Percentiles rank a stretch among this genome's conserved stretches.
These are phyloP conservation scores for Ceratina calcarata DNA, from an alignment of 1,140 invertebrate species.

Conservation along the genomic window DNA sequence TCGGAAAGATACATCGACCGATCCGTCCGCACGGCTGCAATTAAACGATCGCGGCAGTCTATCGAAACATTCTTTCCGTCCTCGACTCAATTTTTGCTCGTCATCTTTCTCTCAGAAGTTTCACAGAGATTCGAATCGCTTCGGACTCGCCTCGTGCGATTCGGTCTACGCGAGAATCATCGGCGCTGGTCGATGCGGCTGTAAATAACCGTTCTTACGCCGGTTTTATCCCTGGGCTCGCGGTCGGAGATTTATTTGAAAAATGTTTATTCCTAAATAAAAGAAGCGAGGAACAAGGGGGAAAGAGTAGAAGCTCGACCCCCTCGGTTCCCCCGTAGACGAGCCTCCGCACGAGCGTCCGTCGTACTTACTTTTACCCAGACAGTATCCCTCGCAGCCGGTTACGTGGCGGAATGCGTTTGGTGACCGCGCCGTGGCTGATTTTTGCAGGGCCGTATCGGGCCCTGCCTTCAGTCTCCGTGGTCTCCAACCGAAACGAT, in stretches of 20 bases:
- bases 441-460: slow-evolving; percentile 66
- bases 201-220: slow-evolving; percentile 67
- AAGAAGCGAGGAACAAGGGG: not conserved
- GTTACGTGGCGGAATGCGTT: slow-evolving; percentile 67
- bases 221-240: slow-evolving; percentile 24
- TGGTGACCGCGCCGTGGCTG: slow-evolving; percentile 47
- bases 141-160: slow-evolving; percentile 1
- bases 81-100: not conserved
- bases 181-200: slow-evolving; percentile 40
- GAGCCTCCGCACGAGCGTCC: not conserved
- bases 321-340: not conserved
- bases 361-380: slow-evolving; percentile 42
- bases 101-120: slow-evolving; percentile 13
- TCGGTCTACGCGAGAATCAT: slow-evolving; percentile 53
- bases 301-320: not conserved
- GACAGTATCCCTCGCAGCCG: slow-evolving; percentile 44
- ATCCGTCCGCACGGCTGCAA: no score
- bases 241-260: slow-evolving; percentile 53
- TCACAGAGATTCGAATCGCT: no score
- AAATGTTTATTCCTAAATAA: slow-evolving; percentile 23
- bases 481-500: not conserved
- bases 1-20: not conserved
- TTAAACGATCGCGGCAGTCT: no score
- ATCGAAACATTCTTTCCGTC: no score
- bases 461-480: not conserved